A percentile compares a stretch with the other conserved stretches of the same genome.
phyloP scores from a whole-genome alignment of 2,113 vertebrate genomes.

The Rhabdornis inornatus region DNA sequence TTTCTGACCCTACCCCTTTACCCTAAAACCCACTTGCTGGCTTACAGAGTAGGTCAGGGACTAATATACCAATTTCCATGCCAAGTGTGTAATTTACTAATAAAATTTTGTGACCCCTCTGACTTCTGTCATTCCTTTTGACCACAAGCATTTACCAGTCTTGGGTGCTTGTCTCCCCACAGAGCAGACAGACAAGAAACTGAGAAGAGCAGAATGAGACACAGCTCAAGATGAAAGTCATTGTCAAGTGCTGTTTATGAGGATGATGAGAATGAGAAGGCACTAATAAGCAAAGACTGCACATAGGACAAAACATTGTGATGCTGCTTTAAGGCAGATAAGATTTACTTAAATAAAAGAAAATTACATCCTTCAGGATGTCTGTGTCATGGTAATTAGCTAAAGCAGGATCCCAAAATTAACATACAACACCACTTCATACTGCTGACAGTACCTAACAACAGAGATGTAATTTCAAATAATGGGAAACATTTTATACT shows the following conservation, averaged over 20 bases:
- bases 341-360: background rate
- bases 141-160: accelerated
- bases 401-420: background rate
- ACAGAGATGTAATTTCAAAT: background rate
- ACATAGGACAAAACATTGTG: background rate
- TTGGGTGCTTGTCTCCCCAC: background rate
- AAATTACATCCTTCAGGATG: background rate
- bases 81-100: background rate
- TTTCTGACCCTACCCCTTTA: background rate
- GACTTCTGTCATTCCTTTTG: background rate
- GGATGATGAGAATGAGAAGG: background rate
- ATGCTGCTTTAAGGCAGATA: background rate
- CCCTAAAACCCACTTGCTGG: background rate
- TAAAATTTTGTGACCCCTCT: background rate
- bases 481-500: background rate
- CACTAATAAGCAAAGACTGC: background rate
- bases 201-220: background rate
- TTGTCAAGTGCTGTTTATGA: background rate
- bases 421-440: background rate
- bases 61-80: background rate
- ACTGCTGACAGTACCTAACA: background rate
- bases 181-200: background rate
- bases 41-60: background rate
- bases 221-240: background rate
- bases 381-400: background rate